Conservation (phyloP, 2,797 vertebrate genomes). For the Lates japonicus region DNA sequence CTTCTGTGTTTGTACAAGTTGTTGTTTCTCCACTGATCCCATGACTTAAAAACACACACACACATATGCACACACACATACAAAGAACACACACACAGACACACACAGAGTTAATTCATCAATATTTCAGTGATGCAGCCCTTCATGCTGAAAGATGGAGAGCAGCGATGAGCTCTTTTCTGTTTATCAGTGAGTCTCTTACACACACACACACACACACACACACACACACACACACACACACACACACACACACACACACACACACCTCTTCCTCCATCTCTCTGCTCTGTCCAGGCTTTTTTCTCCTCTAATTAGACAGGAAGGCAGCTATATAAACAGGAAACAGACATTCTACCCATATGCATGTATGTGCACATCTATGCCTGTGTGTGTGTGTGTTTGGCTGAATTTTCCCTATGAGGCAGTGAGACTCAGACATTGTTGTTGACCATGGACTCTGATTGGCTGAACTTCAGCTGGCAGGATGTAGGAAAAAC, state of each 20-base stretch:
- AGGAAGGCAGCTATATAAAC: conserved; percentile 76
- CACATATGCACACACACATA: conserved; percentile 5
- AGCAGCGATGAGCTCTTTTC: conserved; percentile 55
- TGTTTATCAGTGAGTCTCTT: conserved; percentile 21
- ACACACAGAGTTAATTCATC: conserved; percentile 73
- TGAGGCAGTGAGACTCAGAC: conserved; percentile 32
- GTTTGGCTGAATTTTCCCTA: conserved; percentile 36
- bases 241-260: conserved; percentile 10
- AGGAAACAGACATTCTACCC: conserved; percentile 75
- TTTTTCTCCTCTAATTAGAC: conserved; percentile 64
- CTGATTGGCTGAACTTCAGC: conserved; percentile 58
- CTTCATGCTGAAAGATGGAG: conserved; percentile 77
- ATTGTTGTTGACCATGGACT: conserved; percentile 51
- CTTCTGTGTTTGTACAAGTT: neutral
- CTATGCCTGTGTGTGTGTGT: conserved; percentile 13
- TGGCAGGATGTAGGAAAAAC: conserved; percentile 56
- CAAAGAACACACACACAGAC: neutral
- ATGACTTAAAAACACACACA: conserved; percentile 2
- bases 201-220: conserved; percentile 25
- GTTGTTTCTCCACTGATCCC: conserved; percentile 18
- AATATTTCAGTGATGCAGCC: conserved; percentile 82
- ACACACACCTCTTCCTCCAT: neutral
- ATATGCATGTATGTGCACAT: neutral
- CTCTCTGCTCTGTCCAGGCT: conserved; percentile 4
- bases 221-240: conserved; percentile 6